These are phyloP conservation scores for Copsychus sechellarum DNA, from an alignment of 2,113 vertebrate genomes.

Conservation along the genomic window DNA sequence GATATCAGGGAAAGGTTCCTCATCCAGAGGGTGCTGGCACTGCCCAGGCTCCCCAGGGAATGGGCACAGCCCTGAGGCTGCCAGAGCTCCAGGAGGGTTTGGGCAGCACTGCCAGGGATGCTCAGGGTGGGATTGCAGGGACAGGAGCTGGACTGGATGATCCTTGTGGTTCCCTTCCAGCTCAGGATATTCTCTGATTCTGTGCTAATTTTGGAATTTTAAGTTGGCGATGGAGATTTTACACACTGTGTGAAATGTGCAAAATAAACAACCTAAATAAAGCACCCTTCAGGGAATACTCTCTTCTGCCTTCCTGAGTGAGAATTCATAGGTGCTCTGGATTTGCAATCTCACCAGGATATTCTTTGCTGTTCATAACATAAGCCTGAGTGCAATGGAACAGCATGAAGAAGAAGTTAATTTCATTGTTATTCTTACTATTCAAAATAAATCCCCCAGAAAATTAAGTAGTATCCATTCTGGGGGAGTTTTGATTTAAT, in stretches of 20 bases:
- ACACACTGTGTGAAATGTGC: neutral
- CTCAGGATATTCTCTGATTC: neutral
- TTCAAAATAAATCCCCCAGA: neutral
- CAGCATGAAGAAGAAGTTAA: neutral
- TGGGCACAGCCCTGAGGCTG: rapidly evolving
- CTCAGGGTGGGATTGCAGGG: neutral
- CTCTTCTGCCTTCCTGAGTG: neutral
- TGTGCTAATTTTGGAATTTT: neutral
- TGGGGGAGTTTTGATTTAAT: neutral
- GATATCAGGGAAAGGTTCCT: rapidly evolving
- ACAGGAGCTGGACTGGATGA: neutral
- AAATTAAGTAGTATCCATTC: neutral
- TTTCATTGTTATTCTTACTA: neutral
- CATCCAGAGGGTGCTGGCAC: neutral
- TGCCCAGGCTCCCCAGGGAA: neutral
- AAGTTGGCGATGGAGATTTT: neutral
- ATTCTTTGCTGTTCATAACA: neutral
- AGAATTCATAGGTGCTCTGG: neutral
- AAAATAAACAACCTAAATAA: neutral
- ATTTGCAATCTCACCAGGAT: neutral
- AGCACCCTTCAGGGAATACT: neutral
- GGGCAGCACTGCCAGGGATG: rapidly evolving
- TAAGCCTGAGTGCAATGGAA: neutral
- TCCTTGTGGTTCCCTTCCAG: neutral
- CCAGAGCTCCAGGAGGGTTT: neutral